Conservation (phyloP, 2,888 invertebrate species). For the Drosophila leonis region DNA sequence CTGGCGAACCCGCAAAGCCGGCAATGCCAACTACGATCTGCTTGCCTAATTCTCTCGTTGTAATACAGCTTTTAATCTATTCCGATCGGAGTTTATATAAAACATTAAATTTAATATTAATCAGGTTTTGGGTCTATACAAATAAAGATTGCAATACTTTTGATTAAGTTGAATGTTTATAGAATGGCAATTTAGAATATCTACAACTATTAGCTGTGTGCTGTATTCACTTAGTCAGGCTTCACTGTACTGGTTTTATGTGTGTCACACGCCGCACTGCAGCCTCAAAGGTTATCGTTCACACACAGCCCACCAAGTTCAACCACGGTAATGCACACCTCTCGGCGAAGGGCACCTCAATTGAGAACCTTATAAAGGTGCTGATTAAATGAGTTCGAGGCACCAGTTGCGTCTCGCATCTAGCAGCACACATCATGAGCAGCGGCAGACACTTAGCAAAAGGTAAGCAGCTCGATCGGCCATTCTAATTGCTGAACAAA, state of each 20-base stretch:
- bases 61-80: neutral
- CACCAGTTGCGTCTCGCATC: conserved; percentile 39
- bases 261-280: conserved; percentile 5
- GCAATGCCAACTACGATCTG: conserved; percentile 87
- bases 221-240: neutral
- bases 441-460: conserved; percentile 74
- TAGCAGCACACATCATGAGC: conserved; percentile 61
- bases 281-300: conserved; percentile 52
- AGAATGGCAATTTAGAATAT: too few relatives aligned
- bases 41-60: conserved; percentile 30
- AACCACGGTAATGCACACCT: conserved; percentile 45
- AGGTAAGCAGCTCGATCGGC: conserved; percentile 41
- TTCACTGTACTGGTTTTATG: conserved; percentile 27
- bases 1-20: conserved; percentile 88
- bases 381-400: neutral
- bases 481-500: neutral
- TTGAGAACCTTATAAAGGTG: conserved; percentile 35
- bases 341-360: conserved; percentile 46
- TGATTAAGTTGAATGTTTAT: neutral
- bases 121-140: neutral
- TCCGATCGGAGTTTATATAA: neutral
- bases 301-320: conserved; percentile 55
- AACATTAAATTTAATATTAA: neutral
- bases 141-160: neutral
- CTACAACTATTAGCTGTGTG: neutral